phyloP scores from a whole-genome alignment of 2,888 invertebrate genomes.

The Hecatera dysodea region DNA sequence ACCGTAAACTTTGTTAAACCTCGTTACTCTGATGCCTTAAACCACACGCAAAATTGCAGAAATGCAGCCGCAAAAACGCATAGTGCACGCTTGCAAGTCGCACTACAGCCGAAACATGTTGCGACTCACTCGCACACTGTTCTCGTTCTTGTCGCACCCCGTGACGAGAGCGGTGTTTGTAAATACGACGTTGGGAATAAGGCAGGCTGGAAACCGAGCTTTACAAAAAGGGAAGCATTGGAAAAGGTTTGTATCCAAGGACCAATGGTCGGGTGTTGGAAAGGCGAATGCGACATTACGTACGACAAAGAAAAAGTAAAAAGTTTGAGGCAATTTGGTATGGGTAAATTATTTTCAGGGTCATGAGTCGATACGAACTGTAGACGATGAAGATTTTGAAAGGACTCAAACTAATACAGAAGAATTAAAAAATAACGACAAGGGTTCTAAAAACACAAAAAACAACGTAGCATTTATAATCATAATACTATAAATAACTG shows the following conservation, averaged over 20 bases:
- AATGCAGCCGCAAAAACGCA: conserved; percentile 87
- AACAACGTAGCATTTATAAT: neutral
- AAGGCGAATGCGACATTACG: neutral
- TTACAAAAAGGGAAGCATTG: conserved; percentile 44
- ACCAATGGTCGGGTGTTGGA: conserved; percentile 11
- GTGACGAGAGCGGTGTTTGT: conserved; percentile 72
- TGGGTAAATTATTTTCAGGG: neutral
- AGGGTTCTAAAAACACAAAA: neutral
- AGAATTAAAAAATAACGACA: neutral
- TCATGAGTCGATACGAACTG: neutral
- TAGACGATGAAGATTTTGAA: neutral
- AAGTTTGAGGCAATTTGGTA: neutral
- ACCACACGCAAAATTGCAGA: conserved; percentile 78
- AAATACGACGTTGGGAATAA: conserved; percentile 69
- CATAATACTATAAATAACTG: neutral
- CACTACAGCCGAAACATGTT: conserved; percentile 76
- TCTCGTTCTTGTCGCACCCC: conserved; percentile 72
- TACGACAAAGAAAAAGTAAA: conserved; percentile 17
- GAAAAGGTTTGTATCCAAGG: conserved; percentile 23
- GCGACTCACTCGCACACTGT: conserved; percentile 72
- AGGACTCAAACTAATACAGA: neutral
- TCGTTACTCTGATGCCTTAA: conserved; percentile 55
- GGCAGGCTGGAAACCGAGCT: conserved; percentile 11
- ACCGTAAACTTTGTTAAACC: neutral
- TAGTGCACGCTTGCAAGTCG: conserved; percentile 84